Evolutionary conservation across 2,888 invertebrate genomes (phyloP), one percentile per base, ranked within the genome.

Genomic region (Leptinotarsa haldemani): DNA sequence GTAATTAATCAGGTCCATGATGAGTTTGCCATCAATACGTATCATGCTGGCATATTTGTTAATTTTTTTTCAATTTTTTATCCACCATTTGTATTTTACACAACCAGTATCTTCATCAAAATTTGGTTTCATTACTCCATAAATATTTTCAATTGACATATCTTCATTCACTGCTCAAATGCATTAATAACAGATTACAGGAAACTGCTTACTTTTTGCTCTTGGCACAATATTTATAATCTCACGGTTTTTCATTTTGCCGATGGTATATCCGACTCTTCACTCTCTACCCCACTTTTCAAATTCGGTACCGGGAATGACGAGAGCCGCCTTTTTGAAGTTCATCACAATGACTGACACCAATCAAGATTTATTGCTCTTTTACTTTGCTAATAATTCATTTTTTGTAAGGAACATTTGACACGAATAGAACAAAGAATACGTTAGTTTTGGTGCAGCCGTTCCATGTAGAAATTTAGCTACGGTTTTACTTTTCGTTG

Each of bases 331-430:
- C 56, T 65, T 64, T 48, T 75, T 30, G 66, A 69, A 47, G 61
- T 72, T 50, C 74, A 76, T 74, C 72, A 78, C 78, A 85, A 85
- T 87, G 86, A 87, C 83, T 86, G 87, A 87, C 88, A 86, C 83
- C 84, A 83, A 86, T 86, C 87, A 86, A 86, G 87, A 88, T 87
- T 87, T 87, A 87, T 87, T 85, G 86, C 86, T 84, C 83, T 86
- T 87, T 87, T 86, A 85, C 85, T 86, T 85, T 83, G 83, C 87
- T 87, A 87, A 87, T 88, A 87, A 87, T 87, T 88, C 87, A 87
- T 87, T 86, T 86, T 86, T 86, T 82, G 81, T 83, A 84, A 85
- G 84, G 84, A 83, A 84, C 82, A 85, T 83, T 83, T 85, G 86
- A 86, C 86, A 84, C 84, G 85, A 85, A 86, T 85, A 85, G 87